Conservation (phyloP, 2,888 invertebrate genomes). For the Elgonia sp. region DNA sequence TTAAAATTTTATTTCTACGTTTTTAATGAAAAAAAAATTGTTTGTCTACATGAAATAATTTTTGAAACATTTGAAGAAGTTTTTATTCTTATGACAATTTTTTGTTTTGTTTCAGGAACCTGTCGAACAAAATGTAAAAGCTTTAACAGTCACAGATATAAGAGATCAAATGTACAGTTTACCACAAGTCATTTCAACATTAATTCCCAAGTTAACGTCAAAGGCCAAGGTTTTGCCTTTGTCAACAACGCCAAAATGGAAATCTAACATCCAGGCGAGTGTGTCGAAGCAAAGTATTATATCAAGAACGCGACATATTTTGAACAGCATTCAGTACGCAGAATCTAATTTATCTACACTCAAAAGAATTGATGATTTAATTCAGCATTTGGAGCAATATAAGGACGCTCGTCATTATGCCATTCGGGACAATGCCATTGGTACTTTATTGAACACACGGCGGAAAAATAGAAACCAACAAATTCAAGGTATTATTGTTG, state of each 20-base stretch:
- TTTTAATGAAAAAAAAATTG: too few relatives aligned
- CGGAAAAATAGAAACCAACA: conserved; percentile 85
- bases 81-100: too few relatives aligned
- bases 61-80: too few relatives aligned
- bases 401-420: conserved; percentile 92
- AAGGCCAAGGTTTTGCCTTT: conserved; percentile 82
- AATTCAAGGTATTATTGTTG: conserved; percentile 81
- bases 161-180: conserved; percentile 82
- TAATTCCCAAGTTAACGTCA: conserved; percentile 85
- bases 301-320: conserved; percentile 90
- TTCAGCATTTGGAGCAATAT: conserved; percentile 91
- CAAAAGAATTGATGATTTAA: conserved; percentile 91
- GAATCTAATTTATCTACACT: conserved; percentile 88
- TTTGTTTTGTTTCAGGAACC: conserved; percentile 45
- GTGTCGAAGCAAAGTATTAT: conserved; percentile 88
- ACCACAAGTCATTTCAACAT: conserved; percentile 86
- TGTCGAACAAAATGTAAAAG: conserved; percentile 24
- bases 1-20: too few relatives aligned
- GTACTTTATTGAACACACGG: conserved; percentile 89
- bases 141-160: conserved; percentile 50
- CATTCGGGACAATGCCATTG: conserved; percentile 92
- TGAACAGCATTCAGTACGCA: conserved; percentile 89
- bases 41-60: too few relatives aligned
- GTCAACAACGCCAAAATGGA: conserved; percentile 87
- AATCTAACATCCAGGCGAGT: conserved; percentile 83